Evolutionary conservation across 2,113 vertebrate species (phyloP).

Genomic region (Ptychochromis oligacanthus): DNA sequence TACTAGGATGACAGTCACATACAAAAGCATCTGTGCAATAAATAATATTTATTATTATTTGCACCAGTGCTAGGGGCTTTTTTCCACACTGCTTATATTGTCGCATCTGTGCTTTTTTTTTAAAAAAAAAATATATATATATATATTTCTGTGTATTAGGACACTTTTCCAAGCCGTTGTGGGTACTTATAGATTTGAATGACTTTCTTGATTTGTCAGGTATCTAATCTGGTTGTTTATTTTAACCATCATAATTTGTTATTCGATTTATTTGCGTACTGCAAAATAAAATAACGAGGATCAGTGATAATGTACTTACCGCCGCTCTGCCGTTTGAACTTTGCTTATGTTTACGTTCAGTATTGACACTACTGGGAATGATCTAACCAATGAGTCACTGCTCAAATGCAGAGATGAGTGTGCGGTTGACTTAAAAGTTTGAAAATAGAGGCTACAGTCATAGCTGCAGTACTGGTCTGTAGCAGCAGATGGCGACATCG

Average conservation of each 20-base stretch:
- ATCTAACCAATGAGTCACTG: no score
- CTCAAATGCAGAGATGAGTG: no score
- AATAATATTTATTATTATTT: neutral
- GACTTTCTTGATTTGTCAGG: neutral
- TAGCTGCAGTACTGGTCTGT: neutral
- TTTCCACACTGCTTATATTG: neutral
- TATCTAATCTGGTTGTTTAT: neutral
- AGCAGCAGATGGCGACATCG: conserved; percentile 31
- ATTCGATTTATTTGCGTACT: neutral
- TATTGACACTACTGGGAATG: no score
- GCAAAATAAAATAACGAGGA: neutral
- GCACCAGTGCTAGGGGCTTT: neutral
- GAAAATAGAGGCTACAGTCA: neutral
- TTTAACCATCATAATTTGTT: neutral
- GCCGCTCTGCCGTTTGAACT: neutral
- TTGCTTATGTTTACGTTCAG: neutral
- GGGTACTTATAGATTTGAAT: neutral
- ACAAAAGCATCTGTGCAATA: neutral
- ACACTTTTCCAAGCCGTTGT: neutral
- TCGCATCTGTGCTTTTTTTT: neutral
- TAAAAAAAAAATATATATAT: no score
- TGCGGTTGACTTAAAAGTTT: neutral
- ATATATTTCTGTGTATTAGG: neutral
- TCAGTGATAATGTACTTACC: fast-evolving
- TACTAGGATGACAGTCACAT: neutral